Conservation (phyloP, 1,140 invertebrate genomes). For the Trigoniulus corallinus region DNA sequence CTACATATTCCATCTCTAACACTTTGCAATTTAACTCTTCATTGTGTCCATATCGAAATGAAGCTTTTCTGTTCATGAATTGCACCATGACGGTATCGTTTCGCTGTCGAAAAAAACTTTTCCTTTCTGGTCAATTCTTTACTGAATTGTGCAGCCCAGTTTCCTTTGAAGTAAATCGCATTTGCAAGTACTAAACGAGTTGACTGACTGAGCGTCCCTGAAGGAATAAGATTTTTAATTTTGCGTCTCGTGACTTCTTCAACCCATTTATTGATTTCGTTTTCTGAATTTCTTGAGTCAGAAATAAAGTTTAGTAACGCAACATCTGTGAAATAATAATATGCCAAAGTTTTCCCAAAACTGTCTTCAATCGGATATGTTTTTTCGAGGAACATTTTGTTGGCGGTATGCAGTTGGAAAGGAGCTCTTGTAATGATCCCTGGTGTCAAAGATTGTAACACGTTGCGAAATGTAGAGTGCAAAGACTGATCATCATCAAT, state of each 20-base stretch:
- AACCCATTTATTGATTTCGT: conserved; percentile 61
- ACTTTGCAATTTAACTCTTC: conserved; percentile 51
- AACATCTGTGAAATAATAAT: background rate
- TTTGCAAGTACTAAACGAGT: conserved; percentile 20
- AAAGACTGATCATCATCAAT: background rate
- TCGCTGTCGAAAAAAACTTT: conserved; percentile 20
- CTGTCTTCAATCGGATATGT: background rate
- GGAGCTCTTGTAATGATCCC: background rate
- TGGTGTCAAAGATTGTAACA: background rate
- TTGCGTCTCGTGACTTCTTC: conserved; percentile 48
- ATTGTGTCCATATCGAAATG: conserved; percentile 15
- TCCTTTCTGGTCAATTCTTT: conserved; percentile 11
- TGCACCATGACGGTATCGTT: conserved; percentile 13
- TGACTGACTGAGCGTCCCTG: background rate
- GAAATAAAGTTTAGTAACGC: background rate
- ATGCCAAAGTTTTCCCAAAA: background rate
- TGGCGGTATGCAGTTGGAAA: background rate
- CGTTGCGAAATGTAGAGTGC: background rate
- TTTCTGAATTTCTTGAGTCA: background rate
- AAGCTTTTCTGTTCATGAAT: conserved; percentile 15
- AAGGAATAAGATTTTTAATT: conserved; percentile 31
- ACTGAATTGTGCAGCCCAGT: conserved; percentile 28
- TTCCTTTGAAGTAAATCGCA: conserved; percentile 26
- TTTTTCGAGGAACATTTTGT: background rate
- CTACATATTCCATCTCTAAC: conserved; percentile 68